These are phyloP conservation scores for Gymnobelideus leadbeateri DNA, from an alignment of 2,113 vertebrate species.

Conservation along the genomic window DNA sequence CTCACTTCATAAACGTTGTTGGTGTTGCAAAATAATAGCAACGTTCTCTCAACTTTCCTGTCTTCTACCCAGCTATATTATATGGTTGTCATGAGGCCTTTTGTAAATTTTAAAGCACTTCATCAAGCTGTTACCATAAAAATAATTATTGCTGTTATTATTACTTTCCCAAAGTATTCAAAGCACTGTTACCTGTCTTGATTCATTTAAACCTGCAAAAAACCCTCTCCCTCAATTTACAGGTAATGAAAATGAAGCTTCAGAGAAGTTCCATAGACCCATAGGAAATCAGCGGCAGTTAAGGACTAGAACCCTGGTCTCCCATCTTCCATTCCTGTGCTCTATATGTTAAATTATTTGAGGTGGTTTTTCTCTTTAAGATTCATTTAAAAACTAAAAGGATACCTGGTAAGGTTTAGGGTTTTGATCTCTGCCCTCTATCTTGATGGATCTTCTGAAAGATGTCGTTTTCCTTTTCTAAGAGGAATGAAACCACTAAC, in stretches of 20 bases:
- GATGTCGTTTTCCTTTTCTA: neutral
- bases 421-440: neutral
- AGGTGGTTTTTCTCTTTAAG: neutral
- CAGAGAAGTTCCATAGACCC: neutral
- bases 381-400: neutral
- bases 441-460: constrained; percentile 3
- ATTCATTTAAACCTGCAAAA: neutral
- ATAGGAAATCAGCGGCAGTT: too few relatives aligned
- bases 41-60: neutral
- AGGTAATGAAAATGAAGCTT: neutral
- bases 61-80: neutral
- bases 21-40: neutral
- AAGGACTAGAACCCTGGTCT: neutral
- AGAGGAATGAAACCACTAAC: neutral
- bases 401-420: neutral
- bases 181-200: too few relatives aligned
- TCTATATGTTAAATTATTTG: neutral
- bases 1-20: neutral
- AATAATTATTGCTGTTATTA: neutral
- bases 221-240: neutral
- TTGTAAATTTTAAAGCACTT: neutral
- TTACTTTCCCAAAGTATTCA: neutral
- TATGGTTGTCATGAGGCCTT: neutral
- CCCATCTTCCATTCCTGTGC: neutral
- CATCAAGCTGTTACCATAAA: neutral